Percentiles rank a stretch among this genome's conserved stretches.
These are phyloP conservation scores for Lipophrys pholis DNA, from an alignment of 2,113 vertebrate species.

Conservation along the genomic window DNA sequence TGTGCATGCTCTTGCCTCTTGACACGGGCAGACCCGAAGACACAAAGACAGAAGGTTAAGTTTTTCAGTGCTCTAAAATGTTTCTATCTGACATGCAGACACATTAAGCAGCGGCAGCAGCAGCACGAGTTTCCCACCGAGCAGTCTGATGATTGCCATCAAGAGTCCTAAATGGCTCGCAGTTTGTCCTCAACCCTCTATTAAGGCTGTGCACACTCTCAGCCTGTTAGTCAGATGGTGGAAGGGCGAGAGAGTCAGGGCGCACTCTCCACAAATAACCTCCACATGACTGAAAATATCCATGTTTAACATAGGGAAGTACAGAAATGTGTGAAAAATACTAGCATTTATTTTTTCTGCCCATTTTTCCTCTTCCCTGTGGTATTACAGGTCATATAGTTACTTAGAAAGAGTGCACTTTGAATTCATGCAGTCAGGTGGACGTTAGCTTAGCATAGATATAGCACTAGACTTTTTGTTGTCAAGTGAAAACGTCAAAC, in stretches of 20 bases:
- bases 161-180: constrained; percentile 21
- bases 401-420: too few species aligned
- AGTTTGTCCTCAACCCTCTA: constrained; percentile 13
- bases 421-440: too few species aligned
- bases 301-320: neutral
- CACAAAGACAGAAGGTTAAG: constrained; percentile 3
- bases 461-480: too few species aligned
- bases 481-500: too few species aligned
- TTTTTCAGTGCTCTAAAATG: constrained; percentile 40
- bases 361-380: too few species aligned
- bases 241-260: neutral
- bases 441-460: too few species aligned
- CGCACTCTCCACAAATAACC: neutral
- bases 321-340: neutral
- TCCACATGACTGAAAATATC: neutral
- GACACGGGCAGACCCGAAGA: neutral
- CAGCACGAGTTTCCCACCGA: constrained; percentile 45
- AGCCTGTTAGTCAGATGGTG: neutral
- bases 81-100: constrained; percentile 18
- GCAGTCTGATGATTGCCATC: constrained; percentile 37
- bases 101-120: constrained; percentile 6
- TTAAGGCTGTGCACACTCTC: constrained; percentile 5
- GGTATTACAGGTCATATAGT: too few species aligned
- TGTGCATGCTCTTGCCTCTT: too few species aligned
- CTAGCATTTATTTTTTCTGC: neutral